phyloP scores from a whole-genome alignment of 2,113 vertebrate genomes.

The Phylloscopus whistleri region DNA sequence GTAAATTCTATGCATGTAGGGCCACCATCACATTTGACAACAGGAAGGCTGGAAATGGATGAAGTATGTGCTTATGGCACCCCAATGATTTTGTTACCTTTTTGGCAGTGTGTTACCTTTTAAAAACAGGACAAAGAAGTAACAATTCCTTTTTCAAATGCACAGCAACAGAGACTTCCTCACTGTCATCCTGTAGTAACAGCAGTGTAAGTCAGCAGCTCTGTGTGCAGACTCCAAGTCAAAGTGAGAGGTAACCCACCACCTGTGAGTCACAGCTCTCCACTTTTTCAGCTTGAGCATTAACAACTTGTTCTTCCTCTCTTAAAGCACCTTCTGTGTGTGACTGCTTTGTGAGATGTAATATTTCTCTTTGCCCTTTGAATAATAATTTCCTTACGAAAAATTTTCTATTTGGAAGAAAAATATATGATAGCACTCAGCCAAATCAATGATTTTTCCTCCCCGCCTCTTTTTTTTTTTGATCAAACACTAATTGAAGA shows the following conservation, averaged over 20 bases:
- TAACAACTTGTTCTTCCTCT: neutral
- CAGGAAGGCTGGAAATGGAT: neutral
- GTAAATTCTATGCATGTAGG: neutral
- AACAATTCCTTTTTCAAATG: neutral
- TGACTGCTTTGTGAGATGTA: neutral
- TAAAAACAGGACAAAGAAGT: neutral
- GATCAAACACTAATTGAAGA: neutral
- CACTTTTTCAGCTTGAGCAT: neutral
- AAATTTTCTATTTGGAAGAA: neutral
- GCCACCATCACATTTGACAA: neutral
- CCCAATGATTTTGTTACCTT: neutral
- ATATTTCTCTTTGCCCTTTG: neutral
- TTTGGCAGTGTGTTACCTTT: neutral
- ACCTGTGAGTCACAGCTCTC: neutral
- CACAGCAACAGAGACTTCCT: neutral
- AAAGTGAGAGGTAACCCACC: neutral
- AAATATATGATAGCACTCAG: neutral
- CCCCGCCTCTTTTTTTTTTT: rapidly evolving
- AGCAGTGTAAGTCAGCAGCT: neutral
- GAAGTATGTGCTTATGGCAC: neutral
- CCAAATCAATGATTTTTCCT: neutral
- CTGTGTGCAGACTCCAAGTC: neutral
- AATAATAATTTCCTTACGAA: neutral
- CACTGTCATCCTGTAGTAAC: neutral
- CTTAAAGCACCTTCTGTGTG: neutral